Conservation (phyloP, 2,113 vertebrate genomes). For the Mormyrus lacerda region DNA sequence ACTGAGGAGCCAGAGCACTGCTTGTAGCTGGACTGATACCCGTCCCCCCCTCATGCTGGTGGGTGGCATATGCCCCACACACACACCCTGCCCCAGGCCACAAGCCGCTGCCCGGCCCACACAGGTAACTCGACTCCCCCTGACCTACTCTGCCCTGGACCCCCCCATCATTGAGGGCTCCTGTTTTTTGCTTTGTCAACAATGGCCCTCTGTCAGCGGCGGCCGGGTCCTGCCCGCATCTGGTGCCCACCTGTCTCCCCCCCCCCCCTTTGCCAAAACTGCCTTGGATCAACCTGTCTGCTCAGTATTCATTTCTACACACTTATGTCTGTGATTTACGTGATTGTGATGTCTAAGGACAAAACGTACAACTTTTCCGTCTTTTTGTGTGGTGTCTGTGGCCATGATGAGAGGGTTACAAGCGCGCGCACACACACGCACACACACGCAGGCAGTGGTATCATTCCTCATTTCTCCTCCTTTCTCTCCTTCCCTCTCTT, state of each 20-base stretch:
- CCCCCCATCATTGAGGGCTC: slow-evolving; percentile 26
- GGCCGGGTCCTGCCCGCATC: slow-evolving; percentile 43
- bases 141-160: slow-evolving; percentile 26
- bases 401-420: neutral
- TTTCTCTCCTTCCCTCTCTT: slow-evolving; percentile 34
- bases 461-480: neutral
- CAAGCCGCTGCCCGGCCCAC: slow-evolving; percentile 12
- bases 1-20: neutral
- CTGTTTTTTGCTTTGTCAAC: slow-evolving; percentile 37
- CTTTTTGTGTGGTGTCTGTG: slow-evolving; percentile 1
- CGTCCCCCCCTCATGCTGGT: neutral
- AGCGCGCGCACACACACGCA: neutral
- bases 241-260: slow-evolving; percentile 45
- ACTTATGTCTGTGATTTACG: slow-evolving; percentile 55
- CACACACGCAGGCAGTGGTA: neutral
- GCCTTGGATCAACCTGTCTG: slow-evolving; percentile 40
- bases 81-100: neutral
- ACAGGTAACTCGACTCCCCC: slow-evolving; percentile 33
- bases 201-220: slow-evolving; percentile 44
- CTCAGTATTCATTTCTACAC: slow-evolving; percentile 56
- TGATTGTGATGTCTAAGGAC: slow-evolving; percentile 8
- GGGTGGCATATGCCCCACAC: neutral
- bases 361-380: neutral
- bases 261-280: slow-evolving; percentile 21
- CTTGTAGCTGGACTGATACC: neutral